Conservation (phyloP, 2,888 invertebrate genomes). For the Corythucha ciliata region DNA sequence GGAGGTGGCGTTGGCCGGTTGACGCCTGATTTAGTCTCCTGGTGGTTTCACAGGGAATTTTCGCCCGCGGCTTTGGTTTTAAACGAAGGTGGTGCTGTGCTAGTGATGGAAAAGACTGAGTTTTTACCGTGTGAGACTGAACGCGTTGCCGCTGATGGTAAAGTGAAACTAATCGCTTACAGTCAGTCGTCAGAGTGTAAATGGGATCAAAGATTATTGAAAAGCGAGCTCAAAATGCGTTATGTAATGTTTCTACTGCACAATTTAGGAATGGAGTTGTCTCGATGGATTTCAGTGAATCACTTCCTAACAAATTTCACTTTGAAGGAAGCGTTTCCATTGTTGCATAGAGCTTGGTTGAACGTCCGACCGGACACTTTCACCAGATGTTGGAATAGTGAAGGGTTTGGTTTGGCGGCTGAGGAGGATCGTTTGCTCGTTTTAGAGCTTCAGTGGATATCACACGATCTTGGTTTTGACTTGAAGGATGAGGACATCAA, state of each 20-base stretch:
- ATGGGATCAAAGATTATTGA: constrained; percentile 38
- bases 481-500: constrained; percentile 38
- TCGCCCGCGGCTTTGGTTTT: constrained; percentile 43
- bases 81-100: constrained; percentile 42
- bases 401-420: constrained; percentile 19
- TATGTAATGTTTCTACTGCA: constrained; percentile 40
- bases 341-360: constrained; percentile 44
- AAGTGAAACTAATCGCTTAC: constrained; percentile 36
- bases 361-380: constrained; percentile 43
- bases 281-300: constrained; percentile 30
- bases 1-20: constrained; percentile 44
- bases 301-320: constrained; percentile 40
- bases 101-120: constrained; percentile 41
- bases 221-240: constrained; percentile 41
- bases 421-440: constrained; percentile 36
- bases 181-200: constrained; percentile 33
- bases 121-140: constrained; percentile 41
- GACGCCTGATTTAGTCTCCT: constrained; percentile 44
- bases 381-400: constrained; percentile 39
- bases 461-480: constrained; percentile 39
- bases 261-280: constrained; percentile 35
- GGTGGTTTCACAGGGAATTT: constrained; percentile 47
- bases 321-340: constrained; percentile 44
- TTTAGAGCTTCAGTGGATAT: constrained; percentile 38
- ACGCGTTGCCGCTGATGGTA: constrained; percentile 41